Conservation (phyloP, 2,797 vertebrate genomes). For the Sphaeramia orbicularis region DNA sequence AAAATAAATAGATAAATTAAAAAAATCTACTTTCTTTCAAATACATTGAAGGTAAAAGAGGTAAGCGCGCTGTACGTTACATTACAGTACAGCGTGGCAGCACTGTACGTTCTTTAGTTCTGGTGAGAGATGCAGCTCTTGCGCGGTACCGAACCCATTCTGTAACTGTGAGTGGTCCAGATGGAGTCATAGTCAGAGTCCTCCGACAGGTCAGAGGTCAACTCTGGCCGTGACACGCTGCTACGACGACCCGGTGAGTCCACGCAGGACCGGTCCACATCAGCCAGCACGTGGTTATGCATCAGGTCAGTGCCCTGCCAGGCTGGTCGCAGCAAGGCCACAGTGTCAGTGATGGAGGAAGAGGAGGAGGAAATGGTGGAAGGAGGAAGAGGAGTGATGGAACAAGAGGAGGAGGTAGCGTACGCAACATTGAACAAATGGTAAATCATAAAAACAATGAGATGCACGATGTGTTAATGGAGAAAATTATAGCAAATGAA, state of each 20-base stretch:
- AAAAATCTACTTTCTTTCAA: conserved; percentile 62
- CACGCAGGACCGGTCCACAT: conserved; percentile 94
- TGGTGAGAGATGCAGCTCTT: conserved; percentile 99
- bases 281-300: conserved; percentile 99
- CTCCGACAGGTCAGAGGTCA: conserved; percentile 97
- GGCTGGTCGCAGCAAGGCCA: conserved; percentile 86
- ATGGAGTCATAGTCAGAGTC: conserved; percentile 99
- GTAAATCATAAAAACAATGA: conserved; percentile 84
- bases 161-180: conserved; percentile 99
- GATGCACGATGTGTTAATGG: conserved; percentile 85
- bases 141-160: conserved; percentile 97
- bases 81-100: conserved; percentile 60
- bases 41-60: conserved; percentile 73
- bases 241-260: conserved; percentile 96
- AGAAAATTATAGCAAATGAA: conserved; percentile 76
- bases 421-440: conserved; percentile 80
- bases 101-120: conserved; percentile 88
- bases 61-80: conserved; percentile 73
- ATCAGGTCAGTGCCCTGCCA: conserved; percentile 99
- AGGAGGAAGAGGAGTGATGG: conserved; percentile 21
- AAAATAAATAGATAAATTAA: conserved; percentile 80
- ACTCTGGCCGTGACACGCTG: conserved; percentile 95
- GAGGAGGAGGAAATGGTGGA: conserved; percentile 27
- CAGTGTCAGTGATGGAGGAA: conserved; percentile 15
- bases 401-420: conserved; percentile 39